Evolutionary conservation across 1,140 invertebrate genomes (phyloP).

Genomic region (Drosophila suzukii): DNA sequence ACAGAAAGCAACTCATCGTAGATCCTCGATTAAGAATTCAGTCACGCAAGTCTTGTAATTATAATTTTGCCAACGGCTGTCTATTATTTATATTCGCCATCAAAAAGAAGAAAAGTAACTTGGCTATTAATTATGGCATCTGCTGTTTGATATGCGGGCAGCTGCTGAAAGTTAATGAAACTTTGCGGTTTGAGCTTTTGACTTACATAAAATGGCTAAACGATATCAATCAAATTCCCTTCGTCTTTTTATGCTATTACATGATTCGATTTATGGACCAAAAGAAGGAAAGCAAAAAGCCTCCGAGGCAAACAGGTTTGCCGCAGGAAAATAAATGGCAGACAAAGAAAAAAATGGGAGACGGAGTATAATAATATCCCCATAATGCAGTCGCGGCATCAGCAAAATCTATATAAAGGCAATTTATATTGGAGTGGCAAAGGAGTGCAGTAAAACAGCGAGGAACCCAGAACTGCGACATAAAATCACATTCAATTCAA

Average conservation of each 20-base stretch:
- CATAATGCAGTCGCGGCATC: slow-evolving; percentile 70
- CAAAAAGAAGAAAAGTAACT: slow-evolving; percentile 15
- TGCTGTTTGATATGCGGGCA: slow-evolving; percentile 44
- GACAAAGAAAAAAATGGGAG: slow-evolving; percentile 23
- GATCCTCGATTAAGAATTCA: slow-evolving; percentile 12
- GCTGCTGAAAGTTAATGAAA: slow-evolving; percentile 73
- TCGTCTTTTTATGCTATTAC: slow-evolving; percentile 59
- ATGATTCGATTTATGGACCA: slow-evolving; percentile 68
- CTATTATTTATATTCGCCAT: slow-evolving; percentile 8
- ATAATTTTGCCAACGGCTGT: slow-evolving; percentile 32
- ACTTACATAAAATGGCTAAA: slow-evolving; percentile 66
- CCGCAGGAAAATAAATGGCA: slow-evolving; percentile 72
- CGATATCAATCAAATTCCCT: slow-evolving; percentile 76
- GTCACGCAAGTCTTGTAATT: slow-evolving; percentile 44
- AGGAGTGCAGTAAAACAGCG: slow-evolving; percentile 23
- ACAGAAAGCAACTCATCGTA: slow-evolving; percentile 1
- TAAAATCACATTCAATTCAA: slow-evolving; percentile 74
- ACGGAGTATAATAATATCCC: slow-evolving; percentile 26
- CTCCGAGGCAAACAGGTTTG: slow-evolving; percentile 65
- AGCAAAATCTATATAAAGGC: slow-evolving; percentile 71
- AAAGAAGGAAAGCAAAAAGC: slow-evolving; percentile 10
- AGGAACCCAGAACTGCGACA: slow-evolving; percentile 21
- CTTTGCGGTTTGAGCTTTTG: slow-evolving; percentile 50
- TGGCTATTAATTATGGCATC: slow-evolving; percentile 69
- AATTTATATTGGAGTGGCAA: slow-evolving; percentile 63